Evolutionary conservation across 2,888 invertebrate species (phyloP), one percentile per base, ranked within the genome.

Genomic region (Plutella xylostella): DNA sequence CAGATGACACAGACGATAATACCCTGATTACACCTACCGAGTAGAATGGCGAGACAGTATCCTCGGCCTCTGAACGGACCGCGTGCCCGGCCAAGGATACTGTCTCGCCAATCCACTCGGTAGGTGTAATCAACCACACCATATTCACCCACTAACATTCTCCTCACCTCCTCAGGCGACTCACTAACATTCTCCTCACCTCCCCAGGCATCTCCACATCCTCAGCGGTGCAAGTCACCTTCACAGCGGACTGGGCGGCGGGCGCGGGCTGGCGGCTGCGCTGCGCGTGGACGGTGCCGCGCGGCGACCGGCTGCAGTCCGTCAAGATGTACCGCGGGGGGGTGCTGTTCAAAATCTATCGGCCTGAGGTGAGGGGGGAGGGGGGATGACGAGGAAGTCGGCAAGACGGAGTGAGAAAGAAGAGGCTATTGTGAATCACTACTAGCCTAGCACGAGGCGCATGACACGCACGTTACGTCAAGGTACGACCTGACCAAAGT

Each of bases 321-420:
- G 72, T 75, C 12, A 56, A 72, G 4, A 52, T 80, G 39, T 68
- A 61, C 49, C 61, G 63, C 28, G 63, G 71, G 18, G 65, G 63
- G 0, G 58, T 62, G 18, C 78, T 76, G 53, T 78, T 77, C 48
- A 54, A 70, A 55, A 61, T 74, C 11, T 77, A 65, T 45, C 65
- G 79, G 47, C 80, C 80, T 6, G 69, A 73, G 67, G 82, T 79
- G 51, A 61, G 39, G 5, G 22, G n/a, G n/a, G n/a, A n/a, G n/a
- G n/a, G n/a, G n/a, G n/a, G n/a, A n/a, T n/a, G n/a, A n/a, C n/a
- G n/a, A n/a, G n/a, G n/a, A n/a, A n/a, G n/a, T n/a, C n/a, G n/a
- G n/a, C n/a, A n/a, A n/a, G n/a, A n/a, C n/a, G n/a, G n/a, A n/a
- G n/a, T n/a, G n/a, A n/a, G n/a, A n/a, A n/a, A n/a, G n/a, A n/a